A percentile compares a stretch with the other conserved stretches of the same genome.
Conservation (phyloP, 2,797 vertebrate species). For the Lepidocolaptes lacrymiger region DNA sequence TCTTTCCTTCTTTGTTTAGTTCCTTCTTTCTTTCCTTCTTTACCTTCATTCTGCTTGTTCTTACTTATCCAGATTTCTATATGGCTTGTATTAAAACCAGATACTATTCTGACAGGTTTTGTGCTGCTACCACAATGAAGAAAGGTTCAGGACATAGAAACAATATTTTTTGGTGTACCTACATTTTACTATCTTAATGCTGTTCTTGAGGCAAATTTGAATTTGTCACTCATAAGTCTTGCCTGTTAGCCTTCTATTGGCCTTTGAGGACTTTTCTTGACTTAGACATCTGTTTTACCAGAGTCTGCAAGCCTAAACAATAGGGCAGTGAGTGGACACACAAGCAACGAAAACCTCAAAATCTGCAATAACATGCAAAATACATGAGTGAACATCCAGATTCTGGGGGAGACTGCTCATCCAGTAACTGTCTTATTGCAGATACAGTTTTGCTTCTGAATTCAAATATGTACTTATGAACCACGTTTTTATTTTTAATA, state of each 20-base stretch:
- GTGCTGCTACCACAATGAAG: background rate
- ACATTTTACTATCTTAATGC: background rate
- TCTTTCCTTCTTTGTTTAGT: background rate
- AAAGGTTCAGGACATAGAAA: background rate
- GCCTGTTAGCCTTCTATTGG: background rate
- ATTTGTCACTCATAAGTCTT: background rate
- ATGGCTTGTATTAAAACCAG: background rate
- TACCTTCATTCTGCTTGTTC: background rate
- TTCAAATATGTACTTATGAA: background rate
- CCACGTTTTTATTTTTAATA: background rate
- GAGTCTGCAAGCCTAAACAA: background rate
- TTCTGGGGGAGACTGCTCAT: background rate
- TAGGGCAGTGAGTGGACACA: background rate
- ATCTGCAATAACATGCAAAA: background rate
- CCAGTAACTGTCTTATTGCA: background rate
- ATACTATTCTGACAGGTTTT: background rate
- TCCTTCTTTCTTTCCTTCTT: background rate
- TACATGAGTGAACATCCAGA: background rate
- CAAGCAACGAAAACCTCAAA: background rate
- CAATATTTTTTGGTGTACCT: background rate
- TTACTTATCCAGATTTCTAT: background rate
- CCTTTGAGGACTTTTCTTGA: background rate
- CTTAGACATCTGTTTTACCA: background rate
- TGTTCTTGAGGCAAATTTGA: background rate
- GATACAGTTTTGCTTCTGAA: background rate